Base-by-base conservation (phyloP, 2,113 vertebrate genomes). In the Aspidoscelis tigris region DNA sequence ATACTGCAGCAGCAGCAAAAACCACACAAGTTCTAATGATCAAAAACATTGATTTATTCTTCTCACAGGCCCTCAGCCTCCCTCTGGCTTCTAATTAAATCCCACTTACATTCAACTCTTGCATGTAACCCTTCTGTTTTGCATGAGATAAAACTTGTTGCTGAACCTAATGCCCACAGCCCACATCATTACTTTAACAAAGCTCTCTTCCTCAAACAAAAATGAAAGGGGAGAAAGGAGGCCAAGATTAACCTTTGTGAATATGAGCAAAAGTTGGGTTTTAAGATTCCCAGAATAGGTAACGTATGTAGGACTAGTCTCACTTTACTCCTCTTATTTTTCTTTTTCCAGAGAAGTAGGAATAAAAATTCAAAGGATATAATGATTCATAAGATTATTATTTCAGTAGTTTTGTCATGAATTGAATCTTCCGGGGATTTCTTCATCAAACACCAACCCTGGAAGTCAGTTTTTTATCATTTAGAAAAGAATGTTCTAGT, bases 31-130 rank as follows among this genome's bases (percentile, higher is more conserved):
- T 41, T 84, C 86, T 92, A 87, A 86, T 87, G 79, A 90, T 90
- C 90, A 93, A 92, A 94, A 92, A 2, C 86, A 93, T 91, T 91
- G 88, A 93, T 91, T 93, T 91, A 91, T 93, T 92, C 83, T 82
- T 88, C 87, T 90, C 92, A 85, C 73, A 87, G 81, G 61, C 26
- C 10, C 89, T 90, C 80, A 47, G 66, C 81, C 33, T 83, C 85
- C 71, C 79, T 83, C 20, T 0, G 6, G 88, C 88, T 91, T 92
- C 88, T 91, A 93, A 94, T 93, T 94, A 92, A 93, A 84, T 86
- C 47, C 0, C 0, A 84, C 81, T 89, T 87, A 71, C 50, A 76
- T 90, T 93, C 84, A 85, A 58, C 75, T 90, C 76, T 84, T 73
- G 44, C 65, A 39, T 80, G 64, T 76, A 84, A 68, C 64, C 79